A percentile compares a stretch with the other conserved stretches of the same genome.
These are phyloP conservation scores for Anas platyrhynchos DNA, from an alignment of 2,113 vertebrate genomes.

Conservation along the genomic window DNA sequence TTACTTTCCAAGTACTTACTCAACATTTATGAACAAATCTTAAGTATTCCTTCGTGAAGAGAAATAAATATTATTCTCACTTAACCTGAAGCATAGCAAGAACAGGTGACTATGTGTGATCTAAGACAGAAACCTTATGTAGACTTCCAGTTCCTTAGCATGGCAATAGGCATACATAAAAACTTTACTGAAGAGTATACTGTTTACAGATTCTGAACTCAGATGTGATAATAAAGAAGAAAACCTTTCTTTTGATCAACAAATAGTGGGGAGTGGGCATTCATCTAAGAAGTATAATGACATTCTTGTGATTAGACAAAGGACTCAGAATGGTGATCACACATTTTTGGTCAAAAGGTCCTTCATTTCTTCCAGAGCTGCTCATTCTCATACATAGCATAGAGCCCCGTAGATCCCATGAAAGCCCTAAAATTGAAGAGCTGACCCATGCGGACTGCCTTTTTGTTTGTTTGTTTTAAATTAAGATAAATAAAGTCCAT, in stretches of 20 bases:
- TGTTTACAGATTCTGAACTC: not conserved
- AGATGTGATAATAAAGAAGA: not conserved
- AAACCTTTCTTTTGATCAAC: not conserved
- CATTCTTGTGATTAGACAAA: not conserved
- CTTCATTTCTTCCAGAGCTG: not conserved
- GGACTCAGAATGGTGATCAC: not conserved
- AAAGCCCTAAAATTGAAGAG: not conserved
- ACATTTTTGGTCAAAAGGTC: rapidly evolving
- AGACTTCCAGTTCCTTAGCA: not conserved
- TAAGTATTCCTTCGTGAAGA: not conserved
- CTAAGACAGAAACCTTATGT: not conserved
- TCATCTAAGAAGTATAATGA: not conserved
- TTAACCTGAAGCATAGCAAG: not conserved
- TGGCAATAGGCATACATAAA: rapidly evolving
- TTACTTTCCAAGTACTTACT: not conserved
- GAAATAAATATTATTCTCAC: not conserved
- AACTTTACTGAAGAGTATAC: not conserved
- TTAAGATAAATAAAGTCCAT: not conserved
- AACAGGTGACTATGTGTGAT: not conserved
- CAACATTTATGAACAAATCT: not conserved
- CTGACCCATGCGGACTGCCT: not conserved
- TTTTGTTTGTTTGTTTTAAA: not conserved
- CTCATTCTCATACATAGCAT: not conserved
- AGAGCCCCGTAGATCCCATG: not conserved
- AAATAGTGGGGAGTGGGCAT: not conserved